Evolutionary conservation across 2,888 invertebrate species (phyloP).

Genomic region (Bembecia ichneumoniformis): DNA sequence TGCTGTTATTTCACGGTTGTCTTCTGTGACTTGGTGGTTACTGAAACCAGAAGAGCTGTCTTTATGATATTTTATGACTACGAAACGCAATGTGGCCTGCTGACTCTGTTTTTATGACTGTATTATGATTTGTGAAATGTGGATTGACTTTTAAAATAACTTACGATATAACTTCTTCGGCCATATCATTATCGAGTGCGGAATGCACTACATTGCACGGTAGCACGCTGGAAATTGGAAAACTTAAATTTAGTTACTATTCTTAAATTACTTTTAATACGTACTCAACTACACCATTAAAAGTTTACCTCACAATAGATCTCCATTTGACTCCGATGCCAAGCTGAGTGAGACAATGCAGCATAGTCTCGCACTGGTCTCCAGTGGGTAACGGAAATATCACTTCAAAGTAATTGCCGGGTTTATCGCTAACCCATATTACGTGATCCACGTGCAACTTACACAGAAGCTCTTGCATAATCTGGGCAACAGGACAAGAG

Average conservation of each 20-base stretch:
- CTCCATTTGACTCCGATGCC: slow-evolving; percentile 79
- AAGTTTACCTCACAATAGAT: slow-evolving; percentile 78
- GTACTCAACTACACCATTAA: not conserved
- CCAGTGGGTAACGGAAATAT: slow-evolving; percentile 79
- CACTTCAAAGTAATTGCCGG: slow-evolving; percentile 78
- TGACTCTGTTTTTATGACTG: too few relatives aligned
- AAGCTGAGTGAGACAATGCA: slow-evolving; percentile 80
- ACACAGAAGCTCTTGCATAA: slow-evolving; percentile 76
- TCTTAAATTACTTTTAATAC: not conserved
- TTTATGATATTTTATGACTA: too few relatives aligned
- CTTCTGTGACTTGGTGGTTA: too few relatives aligned
- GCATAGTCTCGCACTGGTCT: slow-evolving; percentile 80
- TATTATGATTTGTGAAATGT: too few relatives aligned
- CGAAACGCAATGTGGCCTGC: too few relatives aligned
- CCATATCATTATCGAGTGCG: slow-evolving; percentile 38
- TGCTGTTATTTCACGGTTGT: too few relatives aligned
- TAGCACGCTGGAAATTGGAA: slow-evolving; percentile 63
- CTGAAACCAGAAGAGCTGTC: too few relatives aligned
- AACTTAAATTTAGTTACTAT: not conserved
- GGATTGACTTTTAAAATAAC: slow-evolving; percentile 16
- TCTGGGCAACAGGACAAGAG: slow-evolving; percentile 39
- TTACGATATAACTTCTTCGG: slow-evolving; percentile 50
- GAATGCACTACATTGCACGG: slow-evolving; percentile 75
- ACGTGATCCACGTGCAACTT: slow-evolving; percentile 79
- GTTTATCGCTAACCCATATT: slow-evolving; percentile 78